Base-by-base conservation (phyloP, 64 coral and sea anemone species). In the Dendrophyllia cribrosa region DNA sequence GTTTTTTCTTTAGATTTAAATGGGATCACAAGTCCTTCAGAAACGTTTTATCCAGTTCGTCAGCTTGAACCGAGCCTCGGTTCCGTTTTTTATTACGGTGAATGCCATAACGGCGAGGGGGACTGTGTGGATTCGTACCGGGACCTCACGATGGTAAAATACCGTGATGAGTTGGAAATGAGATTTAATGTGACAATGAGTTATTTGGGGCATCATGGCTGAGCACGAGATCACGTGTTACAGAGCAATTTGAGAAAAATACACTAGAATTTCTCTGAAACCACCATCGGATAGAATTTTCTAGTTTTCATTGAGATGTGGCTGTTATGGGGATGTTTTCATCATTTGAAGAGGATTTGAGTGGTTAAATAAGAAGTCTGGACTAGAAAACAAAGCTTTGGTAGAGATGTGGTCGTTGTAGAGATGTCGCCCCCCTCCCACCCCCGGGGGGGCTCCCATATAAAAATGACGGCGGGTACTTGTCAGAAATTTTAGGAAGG, bases 81-180 rank as follows among this genome's bases (percentile, higher is more conserved):
- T 84, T 46, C 65, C 20, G 60, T 84, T 60, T 68, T 84, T 51
- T 44, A 51, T 14, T 84, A 84, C n/a, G 80, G 61, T 1, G 44
- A 84, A 84, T 84, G 80, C n/a, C 12, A 21, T 56, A 23, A 56
- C 20, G 46, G n/a, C 0, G 51, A 77, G 48, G 19, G 11, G 43
- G 17, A 47, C 43, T 74, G 75, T 22, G 20, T 10, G 1, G 7
- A 50, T 9, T 68, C n/a, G 45, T 4, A 50, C 62, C 59, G 67
- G 80, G 80, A 84, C 60, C 80, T 66, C 44, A 68, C 80, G 4
- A 84, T 84, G 80, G n/a, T 12, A 21, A 84, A 68, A 84, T 84
- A 84, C 46, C 80, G 80, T 15, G 19, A 84, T 50, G 62, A 66
- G 34, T 47, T 84, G 10, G 62, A 84, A 84, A 84, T 7, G 19